Base-by-base conservation (phyloP, 2,113 vertebrate genomes). In the Falco punctatus region DNA sequence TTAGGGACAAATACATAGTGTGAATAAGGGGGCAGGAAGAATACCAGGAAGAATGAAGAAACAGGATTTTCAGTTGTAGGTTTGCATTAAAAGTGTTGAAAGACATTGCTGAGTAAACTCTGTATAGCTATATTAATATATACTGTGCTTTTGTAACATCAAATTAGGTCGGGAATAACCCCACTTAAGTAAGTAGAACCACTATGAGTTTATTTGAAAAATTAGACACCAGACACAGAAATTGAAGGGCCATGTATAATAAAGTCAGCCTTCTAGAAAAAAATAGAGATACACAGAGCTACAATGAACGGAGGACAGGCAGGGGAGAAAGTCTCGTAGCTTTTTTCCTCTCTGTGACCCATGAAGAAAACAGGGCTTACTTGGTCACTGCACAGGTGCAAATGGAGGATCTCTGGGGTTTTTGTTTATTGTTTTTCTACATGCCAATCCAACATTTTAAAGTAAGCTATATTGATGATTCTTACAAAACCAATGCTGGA, bases 261-360 rank as follows among this genome's bases (percentile, higher is more conserved):
- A 54, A 87, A 21, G 4, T 16, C 20, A 46, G 6, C 6, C 9
- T 64, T 72, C 65, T 9, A 64, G 48, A 7, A 8, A 67, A 32
- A 81, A 70, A 35, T 1, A 67, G 8, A 59, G 22, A 32, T 55
- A 38, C 16, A 15, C 14, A 65, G 27, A 48, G 13, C 10, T 83
- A 23, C 0, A 9, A 4, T 33, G 32, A 55, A n/a, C 2, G 6
- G 11, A 40, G 13, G 24, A 62, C 9, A 70, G 33, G 23, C 4
- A 38, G 7, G 4, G 14, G 1, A 61, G 46, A 49, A 33, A 58
- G 3, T 5, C 14, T 83, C 0, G 0, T n/a, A 11, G 2, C 6
- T 87, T 74, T 21, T 66, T 58, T 32, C 9, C 10, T 85, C 8
- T 5, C 11, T 75, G 9, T 14, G 40, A 44, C 4, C 46, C 3